Evolutionary conservation across 2,113 vertebrate species (phyloP), one percentile per base, ranked within the genome.

Genomic region (Pygoscelis antarcticus): DNA sequence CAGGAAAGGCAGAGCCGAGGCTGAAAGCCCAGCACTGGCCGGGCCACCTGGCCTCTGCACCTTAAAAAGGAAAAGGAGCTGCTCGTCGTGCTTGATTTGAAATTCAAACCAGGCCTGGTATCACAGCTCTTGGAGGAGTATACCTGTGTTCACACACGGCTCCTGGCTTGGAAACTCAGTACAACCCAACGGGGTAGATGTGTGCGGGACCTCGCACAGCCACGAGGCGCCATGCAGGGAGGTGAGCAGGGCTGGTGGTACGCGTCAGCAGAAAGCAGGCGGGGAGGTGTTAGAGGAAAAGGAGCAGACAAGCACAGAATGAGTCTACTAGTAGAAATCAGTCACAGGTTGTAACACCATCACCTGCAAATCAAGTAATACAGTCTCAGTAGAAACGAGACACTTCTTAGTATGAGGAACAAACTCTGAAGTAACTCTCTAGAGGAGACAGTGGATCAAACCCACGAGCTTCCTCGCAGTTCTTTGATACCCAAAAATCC

Each of bases 131-230:
- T 8, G 47, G 72, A 81, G 60, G 26, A 74, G 36, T 1, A 7
- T 17, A 64, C 22, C 58, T 60, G 79, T 19, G 85, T 3, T 42
- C 66, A 52, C 47, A 40, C 13, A 6, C 10, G 2, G 55, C 46
- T 55, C 80, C 17, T 25, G 75, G 51, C 90, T 34, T 3, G 4
- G 57, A 34, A 25, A 13, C 65, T 15, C 5, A 0, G 49, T 2
- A 18, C 0, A 13, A 42, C 19, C 51, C 64, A 26, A 0, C 0
- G 4, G 42, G 38, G 36, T 10, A 9, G 65, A 17, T 1, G 8
- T 0, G 17, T 6, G 26, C 0, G 2, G 44, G 54, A 13, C 17
- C 36, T 23, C 1, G 7, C 13, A 2, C 7, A 5, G 51, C 9
- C 71, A 14, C 5, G 0, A 10, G 77, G 66, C n/a, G 34, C 11